Evolutionary conservation across 2,113 vertebrate genomes (phyloP), one percentile per base, ranked within the genome.

Genomic region (Corythaeola cristata): DNA sequence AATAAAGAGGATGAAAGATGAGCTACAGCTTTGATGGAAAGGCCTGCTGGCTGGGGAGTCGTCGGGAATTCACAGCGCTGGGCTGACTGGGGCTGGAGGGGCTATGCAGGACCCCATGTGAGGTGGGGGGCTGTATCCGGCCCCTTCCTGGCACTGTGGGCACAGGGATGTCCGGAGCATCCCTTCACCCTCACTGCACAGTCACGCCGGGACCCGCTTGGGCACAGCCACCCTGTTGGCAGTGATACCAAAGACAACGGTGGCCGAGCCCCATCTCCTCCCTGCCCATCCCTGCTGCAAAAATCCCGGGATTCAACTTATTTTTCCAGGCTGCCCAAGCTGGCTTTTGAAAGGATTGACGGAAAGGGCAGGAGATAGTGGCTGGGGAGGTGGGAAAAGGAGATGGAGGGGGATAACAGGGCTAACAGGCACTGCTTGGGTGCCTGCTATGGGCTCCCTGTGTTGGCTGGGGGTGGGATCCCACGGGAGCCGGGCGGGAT

Each of bases 181-280:
- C 93, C 58, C 69, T 32, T 19, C 20, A 1, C 17, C 24, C 47
- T 49, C 47, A 9, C 47, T 21, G 47, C 47, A 49, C 19, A 21
- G 47, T 21, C 9, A 21, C 5, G 8, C 83, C 20, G 32, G 11
- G 47, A 27, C 32, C 11, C 3, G 2, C 49, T 13, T 1, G 11
- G 69, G 20, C 35, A 11, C 3, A 2, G 39, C 9, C 30, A 11
- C 55, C 41, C 44, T 8, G 0, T 28, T 6, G 18, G 76, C 4
- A 12, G 11, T 2, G 7, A 4, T 3, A 2, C 1, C 67, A 11
- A 32, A 37, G 45, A 2, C 24, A 6, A 0, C 0, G 1, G 2
- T 2, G 44, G 20, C 18, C 2, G 8, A 44, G 10, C 5, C 30
- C 62, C 11, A 4, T 8, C 55, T 76, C 39, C 53, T 52, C 26